Evolutionary conservation across 2,797 vertebrate genomes (phyloP), one percentile per base, ranked within the genome.

Genomic region (Lithobates sylvaticus): DNA sequence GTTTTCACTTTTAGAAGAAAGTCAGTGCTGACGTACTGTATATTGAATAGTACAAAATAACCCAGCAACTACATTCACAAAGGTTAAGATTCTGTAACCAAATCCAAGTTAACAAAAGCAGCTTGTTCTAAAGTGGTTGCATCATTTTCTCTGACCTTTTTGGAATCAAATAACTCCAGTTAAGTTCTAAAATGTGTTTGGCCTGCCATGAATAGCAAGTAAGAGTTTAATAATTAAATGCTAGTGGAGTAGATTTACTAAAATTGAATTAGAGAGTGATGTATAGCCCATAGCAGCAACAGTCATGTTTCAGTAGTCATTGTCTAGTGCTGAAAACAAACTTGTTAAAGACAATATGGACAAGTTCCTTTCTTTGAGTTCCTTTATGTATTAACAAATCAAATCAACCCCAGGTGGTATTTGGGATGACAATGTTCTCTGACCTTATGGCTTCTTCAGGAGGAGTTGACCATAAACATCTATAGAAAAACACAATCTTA

Each of bases 141-240:
- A 81, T 81, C 23, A 81, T 23, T 72, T 47, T 82, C 70, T 42
- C 34, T 82, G 80, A 82, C 80, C 80, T 74, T 73, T 82, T 13
- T 42, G 5, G 32, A 54, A 61, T 42, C 32, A 27, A 81, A 39
- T 61, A 39, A 73, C 50, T 39, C 68, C 32, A 81, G 8, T 81
- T 32, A 34, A 58, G 47, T 16, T 54, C 44, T 68, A 39, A 32
- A 1, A 58, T 54, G 10, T 81, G 16, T 58, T 6, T 61, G 54
- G 21, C 16, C 16, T 54, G 50, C 50, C 50, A 16, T 16, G 50
- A 54, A 54, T 54, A 54, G 2, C 47, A 13, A 54, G 5, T 4
- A 16, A n/a, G n/a, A 65, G 10, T 23, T 65, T n/a, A 64, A 64
- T 64, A 6, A n/a, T 64, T 0, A 2, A 65, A 65, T 65, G 23